Conservation (phyloP, 2,797 vertebrate genomes). For the Oreochromis grahami region DNA sequence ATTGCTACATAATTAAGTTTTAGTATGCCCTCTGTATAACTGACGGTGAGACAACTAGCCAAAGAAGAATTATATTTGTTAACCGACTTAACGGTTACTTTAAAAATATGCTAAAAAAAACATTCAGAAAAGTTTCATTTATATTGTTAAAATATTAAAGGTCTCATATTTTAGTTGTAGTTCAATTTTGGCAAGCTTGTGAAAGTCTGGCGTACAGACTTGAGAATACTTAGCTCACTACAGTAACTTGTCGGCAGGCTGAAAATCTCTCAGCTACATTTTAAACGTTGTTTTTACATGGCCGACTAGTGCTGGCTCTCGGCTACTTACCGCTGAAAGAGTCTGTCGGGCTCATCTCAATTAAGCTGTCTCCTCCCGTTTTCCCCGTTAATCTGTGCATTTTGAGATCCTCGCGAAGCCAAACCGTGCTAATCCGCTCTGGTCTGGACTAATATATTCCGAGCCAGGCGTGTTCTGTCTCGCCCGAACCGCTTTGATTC, state of each 20-base stretch:
- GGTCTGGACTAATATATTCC: background rate
- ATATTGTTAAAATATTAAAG: background rate
- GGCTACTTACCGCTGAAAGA: conserved; percentile 61
- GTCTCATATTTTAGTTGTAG: background rate
- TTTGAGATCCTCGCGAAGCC: background rate
- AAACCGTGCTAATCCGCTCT: background rate
- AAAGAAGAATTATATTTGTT: background rate
- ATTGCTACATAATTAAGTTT: background rate
- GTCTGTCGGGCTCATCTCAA: conserved; percentile 74
- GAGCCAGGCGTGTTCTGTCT: background rate
- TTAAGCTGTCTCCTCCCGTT: conserved; percentile 62
- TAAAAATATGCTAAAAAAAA: background rate
- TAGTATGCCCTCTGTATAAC: background rate
- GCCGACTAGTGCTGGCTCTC: background rate
- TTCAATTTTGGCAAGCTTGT: background rate
- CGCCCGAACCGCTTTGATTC: background rate
- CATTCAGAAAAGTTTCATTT: background rate
- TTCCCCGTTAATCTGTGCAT: conserved; percentile 71
- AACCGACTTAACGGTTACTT: background rate
- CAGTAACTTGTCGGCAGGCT: background rate
- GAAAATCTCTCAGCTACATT: background rate
- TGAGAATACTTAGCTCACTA: background rate
- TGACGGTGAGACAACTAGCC: background rate
- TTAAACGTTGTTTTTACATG: background rate
- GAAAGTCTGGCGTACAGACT: background rate